Evolutionary conservation across 2,888 invertebrate genomes (phyloP), one percentile per base, ranked within the genome.

Genomic region (Resseliella maxima): DNA sequence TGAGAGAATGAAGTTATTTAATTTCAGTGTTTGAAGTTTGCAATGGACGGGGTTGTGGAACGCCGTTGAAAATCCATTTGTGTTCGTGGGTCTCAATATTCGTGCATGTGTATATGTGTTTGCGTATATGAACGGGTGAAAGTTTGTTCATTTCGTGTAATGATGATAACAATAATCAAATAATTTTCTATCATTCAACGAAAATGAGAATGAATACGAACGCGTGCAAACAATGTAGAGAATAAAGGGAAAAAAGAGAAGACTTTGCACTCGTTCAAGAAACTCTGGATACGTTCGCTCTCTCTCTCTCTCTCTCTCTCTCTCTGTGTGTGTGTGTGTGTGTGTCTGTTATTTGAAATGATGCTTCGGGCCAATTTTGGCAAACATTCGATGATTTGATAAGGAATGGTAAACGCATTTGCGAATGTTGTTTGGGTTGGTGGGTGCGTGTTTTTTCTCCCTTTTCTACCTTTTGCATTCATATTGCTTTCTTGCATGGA

Each of bases 351-450:
- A 8, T 8, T 64, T 38, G 36, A 0, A n/a, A 64, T 72, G 36
- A n/a, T 38, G 83, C 83, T 38, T 24, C 8, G 24, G 38, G 83
- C 83, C n/a, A 24, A 38, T 83, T 38, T 83, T 38, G n/a, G 38
- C 83, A 83, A 83, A 83, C n/a, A 83, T 83, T 83, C 59, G 83
- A 83, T 83, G 5, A 38, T 83, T 83, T 38, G 83, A 83, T 83
- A 83, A 83, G 83, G 24, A 83, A 83, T 83, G 21, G 36, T 12
- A 41, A 41, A 81, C 81, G 36, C 81, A 81, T 21, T 36, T 81
- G 24, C 36, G 15, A 35, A 38, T 38, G 24, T 64, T 31, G 0
- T 27, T 64, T 31, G 3, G 21, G 12, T 31, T 27, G n/a, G n/a
- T n/a, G n/a, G n/a, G n/a, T n/a, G n/a, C n/a, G n/a, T 31, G 12